Conservation (phyloP, 2,113 vertebrate species). For the Anthoscopus minutus region DNA sequence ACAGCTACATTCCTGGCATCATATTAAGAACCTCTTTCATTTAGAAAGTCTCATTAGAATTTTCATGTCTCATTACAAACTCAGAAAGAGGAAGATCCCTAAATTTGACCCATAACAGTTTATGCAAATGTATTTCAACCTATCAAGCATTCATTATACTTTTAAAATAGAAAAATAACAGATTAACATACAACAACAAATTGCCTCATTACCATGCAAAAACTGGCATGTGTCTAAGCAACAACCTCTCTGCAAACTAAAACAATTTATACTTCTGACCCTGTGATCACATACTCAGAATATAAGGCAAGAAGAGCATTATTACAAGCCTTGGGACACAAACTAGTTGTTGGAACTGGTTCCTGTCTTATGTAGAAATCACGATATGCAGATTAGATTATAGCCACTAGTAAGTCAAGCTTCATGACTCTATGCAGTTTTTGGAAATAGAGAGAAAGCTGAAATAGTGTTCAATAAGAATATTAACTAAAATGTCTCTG, state of each 20-base stretch:
- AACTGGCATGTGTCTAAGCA: background rate
- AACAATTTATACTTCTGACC: background rate
- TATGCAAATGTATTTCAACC: background rate
- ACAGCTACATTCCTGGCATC: background rate
- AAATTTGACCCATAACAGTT: background rate
- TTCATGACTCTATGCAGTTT: background rate
- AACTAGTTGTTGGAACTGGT: background rate
- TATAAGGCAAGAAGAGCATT: background rate
- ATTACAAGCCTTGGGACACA: background rate
- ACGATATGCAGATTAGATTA: background rate
- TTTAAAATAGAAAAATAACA: background rate
- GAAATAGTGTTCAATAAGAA: background rate
- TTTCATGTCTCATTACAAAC: conserved; percentile 15
- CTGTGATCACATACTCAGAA: background rate
- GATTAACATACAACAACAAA: background rate
- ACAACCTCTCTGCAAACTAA: background rate
- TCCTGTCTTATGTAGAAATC: background rate
- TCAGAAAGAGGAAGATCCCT: background rate
- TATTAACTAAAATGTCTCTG: background rate
- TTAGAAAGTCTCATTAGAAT: background rate
- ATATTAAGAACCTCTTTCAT: background rate
- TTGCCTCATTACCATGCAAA: background rate
- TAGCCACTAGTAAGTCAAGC: background rate
- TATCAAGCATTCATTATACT: background rate
- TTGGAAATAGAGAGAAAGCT: background rate